Evolutionary conservation across 2,113 vertebrate genomes (phyloP).

Genomic region (Chaenogobius annularis): DNA sequence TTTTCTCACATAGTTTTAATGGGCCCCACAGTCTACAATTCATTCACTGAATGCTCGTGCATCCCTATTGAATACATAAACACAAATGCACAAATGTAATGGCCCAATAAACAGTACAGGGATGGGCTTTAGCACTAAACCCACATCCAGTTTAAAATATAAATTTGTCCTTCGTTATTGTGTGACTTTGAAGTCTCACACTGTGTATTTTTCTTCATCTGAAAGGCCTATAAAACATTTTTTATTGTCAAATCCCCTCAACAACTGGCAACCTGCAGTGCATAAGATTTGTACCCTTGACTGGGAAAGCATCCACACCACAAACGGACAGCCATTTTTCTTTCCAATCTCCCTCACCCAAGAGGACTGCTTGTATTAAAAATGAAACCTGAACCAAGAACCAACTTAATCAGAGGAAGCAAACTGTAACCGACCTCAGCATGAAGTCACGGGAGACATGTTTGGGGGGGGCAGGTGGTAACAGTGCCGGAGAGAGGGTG

Average conservation of each 20-base stretch:
- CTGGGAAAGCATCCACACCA: constrained; percentile 47
- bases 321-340: constrained; percentile 55
- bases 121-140: neutral
- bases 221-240: constrained; percentile 24
- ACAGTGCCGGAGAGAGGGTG: neutral
- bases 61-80: constrained; percentile 1
- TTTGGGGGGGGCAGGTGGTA: constrained; percentile 21
- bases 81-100: neutral
- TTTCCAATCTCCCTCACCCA: constrained; percentile 52
- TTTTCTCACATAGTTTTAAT: neutral
- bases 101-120: neutral
- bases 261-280: constrained; percentile 38
- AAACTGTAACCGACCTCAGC: constrained; percentile 44
- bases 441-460: constrained; percentile 33
- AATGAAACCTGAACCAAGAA: constrained; percentile 44
- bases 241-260: constrained; percentile 39
- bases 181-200: neutral
- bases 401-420: constrained; percentile 52
- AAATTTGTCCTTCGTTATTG: neutral
- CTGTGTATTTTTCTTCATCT: constrained; percentile 16
- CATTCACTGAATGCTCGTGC: neutral
- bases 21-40: neutral
- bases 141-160: neutral
- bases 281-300: constrained; percentile 38
- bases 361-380: constrained; percentile 57